Evolutionary conservation across 2,113 vertebrate species (phyloP).

Genomic region (Callipepla squamata): DNA sequence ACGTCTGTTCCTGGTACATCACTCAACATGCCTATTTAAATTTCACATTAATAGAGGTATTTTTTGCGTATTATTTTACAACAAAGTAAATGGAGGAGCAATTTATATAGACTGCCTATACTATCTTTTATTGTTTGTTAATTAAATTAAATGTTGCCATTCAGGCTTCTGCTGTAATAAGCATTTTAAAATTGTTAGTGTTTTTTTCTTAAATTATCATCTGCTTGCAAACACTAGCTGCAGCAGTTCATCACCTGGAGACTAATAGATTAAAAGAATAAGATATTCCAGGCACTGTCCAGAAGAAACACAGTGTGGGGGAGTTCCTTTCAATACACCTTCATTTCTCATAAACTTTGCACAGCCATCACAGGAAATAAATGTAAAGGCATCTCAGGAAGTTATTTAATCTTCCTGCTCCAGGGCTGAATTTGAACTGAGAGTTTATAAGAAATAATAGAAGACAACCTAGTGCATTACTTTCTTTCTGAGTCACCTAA

Average conservation of each 20-base stretch:
- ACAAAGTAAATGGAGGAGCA: not conserved
- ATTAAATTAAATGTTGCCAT: not conserved
- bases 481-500: constrained; percentile 30
- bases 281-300: not conserved
- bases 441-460: constrained; percentile 49
- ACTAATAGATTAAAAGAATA: not conserved
- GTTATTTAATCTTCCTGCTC: constrained; percentile 48
- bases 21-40: not conserved
- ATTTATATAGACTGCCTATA: not conserved
- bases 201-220: not conserved
- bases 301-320: not conserved
- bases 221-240: not conserved
- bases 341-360: constrained; percentile 30
- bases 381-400: constrained; percentile 53
- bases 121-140: not conserved
- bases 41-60: not conserved
- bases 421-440: constrained; percentile 43
- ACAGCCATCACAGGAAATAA: constrained; percentile 62
- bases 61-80: not conserved
- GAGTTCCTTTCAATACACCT: constrained; percentile 21
- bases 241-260: not conserved
- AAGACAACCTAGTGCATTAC: constrained; percentile 37
- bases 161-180: not conserved
- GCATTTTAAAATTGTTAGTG: not conserved
- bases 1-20: not conserved